Conservation (phyloP, 2,888 invertebrate genomes). For the Parelbella ahira region DNA sequence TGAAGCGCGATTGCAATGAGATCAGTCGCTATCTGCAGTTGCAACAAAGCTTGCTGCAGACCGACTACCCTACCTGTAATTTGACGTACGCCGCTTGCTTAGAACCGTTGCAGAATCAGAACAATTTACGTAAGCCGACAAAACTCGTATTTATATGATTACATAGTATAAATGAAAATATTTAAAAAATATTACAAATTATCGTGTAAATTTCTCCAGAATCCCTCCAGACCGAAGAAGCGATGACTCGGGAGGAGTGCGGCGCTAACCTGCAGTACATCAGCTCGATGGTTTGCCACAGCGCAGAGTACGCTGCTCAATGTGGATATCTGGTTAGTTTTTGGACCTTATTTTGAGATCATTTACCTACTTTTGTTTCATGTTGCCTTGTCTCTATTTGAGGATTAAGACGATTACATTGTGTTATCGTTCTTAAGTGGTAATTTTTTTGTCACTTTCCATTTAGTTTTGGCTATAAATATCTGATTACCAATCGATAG, state of each 20-base stretch:
- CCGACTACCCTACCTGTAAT: slow-evolving; percentile 33
- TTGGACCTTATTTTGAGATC: too few species aligned
- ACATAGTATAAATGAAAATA: too few species aligned
- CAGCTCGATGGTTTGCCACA: slow-evolving; percentile 46
- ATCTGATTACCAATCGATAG: too few species aligned
- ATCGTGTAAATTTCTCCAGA: slow-evolving; percentile 36
- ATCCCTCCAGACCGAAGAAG: slow-evolving; percentile 46
- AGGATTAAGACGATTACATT: too few species aligned
- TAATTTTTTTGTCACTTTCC: too few species aligned
- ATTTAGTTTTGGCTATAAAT: too few species aligned
- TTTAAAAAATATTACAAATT: background rate
- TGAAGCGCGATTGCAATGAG: slow-evolving; percentile 40
- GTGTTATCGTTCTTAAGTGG: too few species aligned
- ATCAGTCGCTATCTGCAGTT: slow-evolving; percentile 39
- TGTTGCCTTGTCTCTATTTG: too few species aligned
- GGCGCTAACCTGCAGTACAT: slow-evolving; percentile 43
- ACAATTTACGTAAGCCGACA: slow-evolving; percentile 42
- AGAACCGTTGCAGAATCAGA: slow-evolving; percentile 40
- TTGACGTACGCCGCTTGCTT: slow-evolving; percentile 43
- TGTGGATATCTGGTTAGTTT: slow-evolving; percentile 58
- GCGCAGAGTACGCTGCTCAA: slow-evolving; percentile 51
- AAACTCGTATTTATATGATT: too few species aligned
- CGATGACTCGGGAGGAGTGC: slow-evolving; percentile 49
- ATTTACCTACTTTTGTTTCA: too few species aligned
- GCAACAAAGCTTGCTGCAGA: slow-evolving; percentile 35